Evolutionary conservation across 2,888 invertebrate species (phyloP).

Genomic region (Tetragonisca angustula): DNA sequence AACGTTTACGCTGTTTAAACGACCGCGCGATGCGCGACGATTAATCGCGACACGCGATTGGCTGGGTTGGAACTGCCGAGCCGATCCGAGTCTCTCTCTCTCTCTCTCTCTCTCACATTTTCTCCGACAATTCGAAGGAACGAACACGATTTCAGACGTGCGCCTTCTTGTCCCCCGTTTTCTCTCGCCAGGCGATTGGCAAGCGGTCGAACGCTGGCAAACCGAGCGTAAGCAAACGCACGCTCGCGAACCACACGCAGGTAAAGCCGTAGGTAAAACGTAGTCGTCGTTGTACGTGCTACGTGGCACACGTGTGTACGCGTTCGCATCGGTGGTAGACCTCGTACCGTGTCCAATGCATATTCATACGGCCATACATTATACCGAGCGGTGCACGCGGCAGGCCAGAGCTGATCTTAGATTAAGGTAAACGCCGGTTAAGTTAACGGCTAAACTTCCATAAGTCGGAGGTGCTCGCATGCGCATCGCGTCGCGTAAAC

Average conservation of each 20-base stretch:
- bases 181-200: neutral
- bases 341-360: conserved; percentile 83
- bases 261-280: conserved; percentile 36
- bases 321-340: conserved; percentile 55
- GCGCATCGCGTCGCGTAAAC: conserved; percentile 77
- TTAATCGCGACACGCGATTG: conserved; percentile 15
- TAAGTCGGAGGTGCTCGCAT: conserved; percentile 81
- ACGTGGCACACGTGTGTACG: conserved; percentile 39
- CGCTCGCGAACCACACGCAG: neutral
- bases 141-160: neutral
- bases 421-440: conserved; percentile 85
- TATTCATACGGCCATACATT: conserved; percentile 84
- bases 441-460: conserved; percentile 84
- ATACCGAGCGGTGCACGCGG: conserved; percentile 73
- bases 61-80: no score
- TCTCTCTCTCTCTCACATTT: no score
- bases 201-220: conserved; percentile 19
- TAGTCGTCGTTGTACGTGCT: conserved; percentile 7
- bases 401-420: conserved; percentile 82
- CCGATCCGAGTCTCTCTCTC: neutral
- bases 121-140: neutral
- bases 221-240: conserved; percentile 66
- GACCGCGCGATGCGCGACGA: neutral
- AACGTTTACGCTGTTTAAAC: conserved; percentile 35
- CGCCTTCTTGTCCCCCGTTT: neutral